These are phyloP conservation scores for Protonibea diacanthus DNA, from an alignment of 2,797 vertebrate species.

Conservation along the genomic window DNA sequence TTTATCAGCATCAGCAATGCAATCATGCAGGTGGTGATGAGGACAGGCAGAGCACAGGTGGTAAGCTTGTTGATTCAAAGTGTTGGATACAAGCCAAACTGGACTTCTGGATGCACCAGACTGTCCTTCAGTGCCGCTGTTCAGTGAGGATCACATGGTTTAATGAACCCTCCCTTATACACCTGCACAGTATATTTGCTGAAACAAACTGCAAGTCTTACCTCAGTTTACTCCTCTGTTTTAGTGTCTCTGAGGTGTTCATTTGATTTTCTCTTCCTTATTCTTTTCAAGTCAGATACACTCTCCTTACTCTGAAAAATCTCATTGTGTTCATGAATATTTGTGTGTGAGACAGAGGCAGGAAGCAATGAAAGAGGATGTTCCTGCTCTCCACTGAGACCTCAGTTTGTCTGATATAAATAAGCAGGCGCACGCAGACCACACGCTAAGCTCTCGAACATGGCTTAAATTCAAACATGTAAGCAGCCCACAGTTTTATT, in stretches of 20 bases:
- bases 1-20: slow-evolving; percentile 40
- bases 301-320: not conserved
- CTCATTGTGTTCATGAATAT: not conserved
- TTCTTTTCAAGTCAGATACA: not conserved
- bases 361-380: slow-evolving; percentile 9
- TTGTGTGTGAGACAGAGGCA: not conserved
- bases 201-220: not conserved
- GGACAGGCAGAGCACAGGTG: slow-evolving; percentile 61
- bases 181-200: not conserved
- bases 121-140: slow-evolving; percentile 27
- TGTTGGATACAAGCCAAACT: slow-evolving; percentile 50
- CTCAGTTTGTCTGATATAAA: slow-evolving; percentile 27
- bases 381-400: slow-evolving; percentile 12
- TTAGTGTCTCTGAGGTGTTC: not conserved
- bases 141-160: not conserved
- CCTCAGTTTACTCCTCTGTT: not conserved
- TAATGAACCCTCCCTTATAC: not conserved
- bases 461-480: slow-evolving; percentile 14
- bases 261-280: not conserved
- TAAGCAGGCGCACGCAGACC: not conserved
- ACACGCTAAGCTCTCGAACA: not conserved
- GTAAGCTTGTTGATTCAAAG: slow-evolving; percentile 65
- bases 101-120: slow-evolving; percentile 26
- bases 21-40: slow-evolving; percentile 52
- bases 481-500: slow-evolving; percentile 16